Evolutionary conservation across 2,888 invertebrate species (phyloP).

Genomic region (Calameuta filiformis): DNA sequence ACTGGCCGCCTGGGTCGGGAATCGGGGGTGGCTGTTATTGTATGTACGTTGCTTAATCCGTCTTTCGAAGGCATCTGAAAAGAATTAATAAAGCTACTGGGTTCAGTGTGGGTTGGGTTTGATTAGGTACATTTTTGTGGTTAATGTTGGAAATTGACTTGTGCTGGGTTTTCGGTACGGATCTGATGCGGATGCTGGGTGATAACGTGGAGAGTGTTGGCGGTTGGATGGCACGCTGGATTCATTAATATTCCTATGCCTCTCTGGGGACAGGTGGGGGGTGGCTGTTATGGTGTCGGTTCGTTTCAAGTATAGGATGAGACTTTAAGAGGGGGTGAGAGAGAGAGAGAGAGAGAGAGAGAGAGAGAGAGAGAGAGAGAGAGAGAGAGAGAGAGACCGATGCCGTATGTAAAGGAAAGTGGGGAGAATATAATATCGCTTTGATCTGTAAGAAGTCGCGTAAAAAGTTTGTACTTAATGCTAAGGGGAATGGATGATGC

Average conservation of each 20-base stretch:
- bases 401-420: neutral
- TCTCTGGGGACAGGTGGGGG: neutral
- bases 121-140: neutral
- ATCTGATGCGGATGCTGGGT: neutral
- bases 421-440: neutral
- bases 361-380: no score
- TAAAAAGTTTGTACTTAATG: neutral
- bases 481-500: neutral
- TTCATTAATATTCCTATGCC: neutral
- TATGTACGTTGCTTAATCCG: neutral
- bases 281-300: neutral
- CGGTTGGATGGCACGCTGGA: neutral
- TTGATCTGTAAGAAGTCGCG: constrained; percentile 1
- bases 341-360: neutral
- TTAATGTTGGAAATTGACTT: neutral
- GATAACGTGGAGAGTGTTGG: neutral
- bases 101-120: neutral
- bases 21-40: neutral
- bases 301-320: neutral
- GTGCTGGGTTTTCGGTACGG: neutral
- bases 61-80: neutral
- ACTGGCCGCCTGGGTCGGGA: neutral
- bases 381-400: neutral
- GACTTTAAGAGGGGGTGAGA: neutral
- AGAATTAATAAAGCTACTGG: neutral